Conservation (phyloP, 2,888 invertebrate genomes). For the Heteromurus nitidus region DNA sequence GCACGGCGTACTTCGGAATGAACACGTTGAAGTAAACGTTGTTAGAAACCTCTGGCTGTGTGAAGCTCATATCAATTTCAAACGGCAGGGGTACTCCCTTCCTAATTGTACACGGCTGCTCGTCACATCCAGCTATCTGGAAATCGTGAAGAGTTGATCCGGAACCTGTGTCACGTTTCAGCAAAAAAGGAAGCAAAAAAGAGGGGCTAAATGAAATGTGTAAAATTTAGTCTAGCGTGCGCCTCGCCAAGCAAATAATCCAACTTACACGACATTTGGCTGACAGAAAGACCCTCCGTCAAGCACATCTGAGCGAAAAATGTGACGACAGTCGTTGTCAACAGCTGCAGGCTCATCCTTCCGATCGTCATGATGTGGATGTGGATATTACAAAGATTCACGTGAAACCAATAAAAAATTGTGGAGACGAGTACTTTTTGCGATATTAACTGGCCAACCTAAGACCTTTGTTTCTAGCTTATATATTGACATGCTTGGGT, state of each 20-base stretch:
- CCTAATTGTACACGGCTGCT: slow-evolving; percentile 34
- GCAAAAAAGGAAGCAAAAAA: background rate
- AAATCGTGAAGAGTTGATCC: slow-evolving; percentile 18
- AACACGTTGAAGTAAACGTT: slow-evolving; percentile 39
- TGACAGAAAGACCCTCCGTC: background rate
- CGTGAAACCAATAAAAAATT: no score
- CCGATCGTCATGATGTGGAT: no score
- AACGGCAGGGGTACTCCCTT: slow-evolving; percentile 39
- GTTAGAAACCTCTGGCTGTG: slow-evolving; percentile 1
- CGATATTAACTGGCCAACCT: no score
- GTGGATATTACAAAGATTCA: no score
- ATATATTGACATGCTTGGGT: no score
- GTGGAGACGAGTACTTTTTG: no score
- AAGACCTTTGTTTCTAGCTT: no score
- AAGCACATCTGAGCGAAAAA: no score
- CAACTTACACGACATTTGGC: slow-evolving; percentile 19
- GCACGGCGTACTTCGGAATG: slow-evolving; percentile 32
- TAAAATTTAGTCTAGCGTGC: background rate
- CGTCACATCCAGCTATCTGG: slow-evolving; percentile 19
- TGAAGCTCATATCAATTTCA: slow-evolving; percentile 46
- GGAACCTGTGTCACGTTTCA: slow-evolving; percentile 15
- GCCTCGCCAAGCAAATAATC: background rate
- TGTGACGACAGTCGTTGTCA: no score
- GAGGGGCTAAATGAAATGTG: background rate
- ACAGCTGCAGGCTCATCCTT: no score